These are phyloP conservation scores for Elephantulus edwardii DNA, from an alignment of 2,113 vertebrate genomes.

Conservation along the genomic window DNA sequence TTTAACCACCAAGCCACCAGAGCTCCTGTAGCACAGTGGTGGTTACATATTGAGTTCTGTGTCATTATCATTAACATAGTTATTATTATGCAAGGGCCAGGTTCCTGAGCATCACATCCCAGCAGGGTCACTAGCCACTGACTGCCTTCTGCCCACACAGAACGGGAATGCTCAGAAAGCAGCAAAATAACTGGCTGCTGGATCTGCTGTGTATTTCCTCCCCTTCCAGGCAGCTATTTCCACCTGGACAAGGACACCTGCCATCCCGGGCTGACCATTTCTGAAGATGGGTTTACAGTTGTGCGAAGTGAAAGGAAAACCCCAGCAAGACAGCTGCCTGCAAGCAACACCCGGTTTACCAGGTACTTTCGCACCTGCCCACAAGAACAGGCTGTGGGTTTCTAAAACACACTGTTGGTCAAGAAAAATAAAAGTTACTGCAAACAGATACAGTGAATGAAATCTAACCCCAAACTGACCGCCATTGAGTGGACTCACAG, in stretches of 20 bases:
- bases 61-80: fast-evolving
- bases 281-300: conserved; percentile 92
- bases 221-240: conserved; percentile 90
- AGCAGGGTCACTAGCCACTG: fast-evolving
- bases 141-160: fast-evolving
- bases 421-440: too few species aligned
- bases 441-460: too few species aligned
- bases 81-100: fast-evolving
- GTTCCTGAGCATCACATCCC: fast-evolving
- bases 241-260: conserved; percentile 91
- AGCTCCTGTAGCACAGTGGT: background rate
- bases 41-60: too few species aligned
- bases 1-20: background rate
- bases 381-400: fast-evolving
- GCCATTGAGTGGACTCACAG: too few species aligned
- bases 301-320: conserved; percentile 87
- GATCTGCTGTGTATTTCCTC: background rate
- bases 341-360: conserved; percentile 86
- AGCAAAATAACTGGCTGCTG: background rate
- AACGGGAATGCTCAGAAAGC: background rate
- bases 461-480: too few species aligned
- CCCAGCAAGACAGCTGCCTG: conserved; percentile 82
- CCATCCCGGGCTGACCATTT: conserved; percentile 91
- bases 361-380: conserved; percentile 82
- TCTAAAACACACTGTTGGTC: too few species aligned